Evolutionary conservation across 2,888 invertebrate species (phyloP).

Genomic region (Andrena camellia): DNA sequence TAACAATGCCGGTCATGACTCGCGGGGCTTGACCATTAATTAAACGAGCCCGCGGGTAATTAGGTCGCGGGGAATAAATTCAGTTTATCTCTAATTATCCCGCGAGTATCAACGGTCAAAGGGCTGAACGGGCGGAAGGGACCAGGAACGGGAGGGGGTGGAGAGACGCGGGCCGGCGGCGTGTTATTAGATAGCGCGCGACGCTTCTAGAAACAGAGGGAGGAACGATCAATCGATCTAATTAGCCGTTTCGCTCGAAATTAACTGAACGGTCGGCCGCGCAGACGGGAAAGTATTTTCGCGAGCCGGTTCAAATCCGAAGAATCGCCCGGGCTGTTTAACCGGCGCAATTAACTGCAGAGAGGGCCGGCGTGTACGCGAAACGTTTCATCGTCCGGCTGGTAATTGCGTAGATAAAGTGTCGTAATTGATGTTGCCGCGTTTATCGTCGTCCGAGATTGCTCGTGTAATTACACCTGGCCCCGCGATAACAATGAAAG

Average conservation of each 20-base stretch:
- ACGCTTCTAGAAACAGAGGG: conserved; percentile 63
- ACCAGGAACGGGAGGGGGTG: neutral
- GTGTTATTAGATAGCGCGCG: conserved; percentile 66
- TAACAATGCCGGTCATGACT: conserved; percentile 74
- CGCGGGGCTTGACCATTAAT: conserved; percentile 74
- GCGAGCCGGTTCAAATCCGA: neutral
- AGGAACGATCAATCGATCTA: conserved; percentile 70
- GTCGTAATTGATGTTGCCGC: conserved; percentile 54
- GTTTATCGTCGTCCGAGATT: conserved; percentile 59
- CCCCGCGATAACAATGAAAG: conserved; percentile 46
- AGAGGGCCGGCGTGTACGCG: conserved; percentile 5
- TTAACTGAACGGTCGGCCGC: conserved; percentile 33
- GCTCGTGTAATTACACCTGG: conserved; percentile 48
- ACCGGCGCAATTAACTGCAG: conserved; percentile 43
- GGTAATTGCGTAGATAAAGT: conserved; percentile 62
- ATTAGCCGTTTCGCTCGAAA: conserved; percentile 62
- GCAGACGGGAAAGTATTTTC: neutral
- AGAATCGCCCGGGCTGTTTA: conserved; percentile 33
- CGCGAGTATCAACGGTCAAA: conserved; percentile 66
- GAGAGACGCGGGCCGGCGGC: neutral
- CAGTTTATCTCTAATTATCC: conserved; percentile 76
- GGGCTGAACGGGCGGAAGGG: conserved; percentile 56
- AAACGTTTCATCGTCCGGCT: conserved; percentile 39
- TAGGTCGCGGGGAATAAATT: conserved; percentile 76
- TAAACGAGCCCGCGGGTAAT: conserved; percentile 76